A percentile compares a stretch with the other conserved stretches of the same genome.
Conservation (phyloP, 2,113 vertebrate genomes). For the Catharus minimus region DNA sequence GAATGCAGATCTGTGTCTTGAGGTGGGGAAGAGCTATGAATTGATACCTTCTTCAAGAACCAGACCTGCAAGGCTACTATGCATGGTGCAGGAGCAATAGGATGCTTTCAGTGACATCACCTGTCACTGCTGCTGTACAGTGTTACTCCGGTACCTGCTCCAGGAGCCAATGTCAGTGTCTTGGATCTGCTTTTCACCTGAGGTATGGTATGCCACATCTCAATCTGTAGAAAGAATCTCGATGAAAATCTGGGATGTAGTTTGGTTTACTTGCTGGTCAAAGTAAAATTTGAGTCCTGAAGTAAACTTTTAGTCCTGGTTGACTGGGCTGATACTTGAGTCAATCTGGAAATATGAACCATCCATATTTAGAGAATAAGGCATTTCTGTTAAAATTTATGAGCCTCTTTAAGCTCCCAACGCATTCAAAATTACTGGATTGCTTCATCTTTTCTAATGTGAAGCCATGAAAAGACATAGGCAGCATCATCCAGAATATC, state of each 20-base stretch:
- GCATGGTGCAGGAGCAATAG: neutral
- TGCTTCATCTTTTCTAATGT: neutral
- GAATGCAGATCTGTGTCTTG: neutral
- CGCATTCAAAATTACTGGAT: neutral
- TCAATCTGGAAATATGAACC: neutral
- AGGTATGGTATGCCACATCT: neutral
- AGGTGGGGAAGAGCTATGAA: neutral
- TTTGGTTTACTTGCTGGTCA: neutral
- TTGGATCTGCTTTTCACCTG: neutral
- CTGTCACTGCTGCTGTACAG: fast-evolving
- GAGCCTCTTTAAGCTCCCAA: neutral
- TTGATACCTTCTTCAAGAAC: neutral
- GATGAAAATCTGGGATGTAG: neutral
- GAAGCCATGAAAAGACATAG: neutral
- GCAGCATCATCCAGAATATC: neutral
- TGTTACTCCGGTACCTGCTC: neutral
- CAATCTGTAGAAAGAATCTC: neutral
- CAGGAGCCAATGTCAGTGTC: neutral
- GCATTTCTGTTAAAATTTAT: neutral
- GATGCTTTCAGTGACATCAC: neutral
- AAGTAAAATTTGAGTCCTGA: neutral
- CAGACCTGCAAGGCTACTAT: neutral
- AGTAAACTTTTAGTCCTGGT: neutral
- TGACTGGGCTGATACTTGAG: neutral
- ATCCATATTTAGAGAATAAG: neutral